Conservation (phyloP, 2,113 vertebrate species). For the Macquaria ambigua region DNA sequence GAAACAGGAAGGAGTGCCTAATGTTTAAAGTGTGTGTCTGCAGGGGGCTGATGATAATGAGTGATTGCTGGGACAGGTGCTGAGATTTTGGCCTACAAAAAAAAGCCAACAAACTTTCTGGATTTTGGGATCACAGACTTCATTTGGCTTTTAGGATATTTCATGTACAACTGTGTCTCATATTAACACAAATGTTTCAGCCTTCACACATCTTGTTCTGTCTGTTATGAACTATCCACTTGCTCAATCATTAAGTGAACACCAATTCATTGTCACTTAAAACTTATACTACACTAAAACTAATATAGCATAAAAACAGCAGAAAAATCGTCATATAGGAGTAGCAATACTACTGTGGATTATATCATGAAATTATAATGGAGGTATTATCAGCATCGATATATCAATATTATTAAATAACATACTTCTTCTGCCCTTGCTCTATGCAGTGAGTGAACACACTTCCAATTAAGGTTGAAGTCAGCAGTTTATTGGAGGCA, state of each 20-base stretch:
- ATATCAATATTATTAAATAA: too few relatives aligned
- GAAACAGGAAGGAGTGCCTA: neutral
- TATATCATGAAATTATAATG: neutral
- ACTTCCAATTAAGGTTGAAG: too few relatives aligned
- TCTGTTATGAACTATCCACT: neutral
- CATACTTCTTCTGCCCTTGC: neutral
- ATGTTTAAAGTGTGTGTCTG: neutral
- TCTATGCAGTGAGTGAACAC: neutral
- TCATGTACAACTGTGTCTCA: neutral
- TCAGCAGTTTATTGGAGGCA: too few relatives aligned
- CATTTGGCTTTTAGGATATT: neutral
- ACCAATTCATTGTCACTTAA: too few relatives aligned
- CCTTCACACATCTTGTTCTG: neutral
- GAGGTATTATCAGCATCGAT: too few relatives aligned
- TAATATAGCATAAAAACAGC: too few relatives aligned
- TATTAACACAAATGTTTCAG: neutral
- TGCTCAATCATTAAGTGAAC: too few relatives aligned
- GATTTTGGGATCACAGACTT: neutral
- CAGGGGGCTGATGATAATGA: constrained; percentile 7
- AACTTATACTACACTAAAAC: too few relatives aligned
- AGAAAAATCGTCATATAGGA: neutral
- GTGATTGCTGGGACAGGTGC: neutral
- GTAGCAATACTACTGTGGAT: neutral
- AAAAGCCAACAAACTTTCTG: neutral
- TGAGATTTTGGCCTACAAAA: neutral